Base-by-base conservation (phyloP, 1,140 invertebrate species). In the Mycetomoellerius zeteki region DNA sequence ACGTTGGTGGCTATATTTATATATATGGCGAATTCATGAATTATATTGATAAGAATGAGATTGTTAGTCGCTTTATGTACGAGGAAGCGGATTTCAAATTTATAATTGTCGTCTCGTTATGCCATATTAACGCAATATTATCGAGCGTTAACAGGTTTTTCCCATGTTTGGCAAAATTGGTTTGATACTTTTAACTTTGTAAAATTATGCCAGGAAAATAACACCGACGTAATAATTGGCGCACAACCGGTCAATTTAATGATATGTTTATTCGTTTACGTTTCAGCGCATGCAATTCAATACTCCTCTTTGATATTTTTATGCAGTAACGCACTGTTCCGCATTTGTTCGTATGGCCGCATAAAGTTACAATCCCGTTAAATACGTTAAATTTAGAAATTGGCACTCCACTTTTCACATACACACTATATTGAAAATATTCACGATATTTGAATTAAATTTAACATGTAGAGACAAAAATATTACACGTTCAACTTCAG, bases 331-430 rank as follows among this genome's bases (percentile, higher is more conserved):
- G 21, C 43, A n/a, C 27, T 30, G 60, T 50, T 78, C 43, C 60
- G 76, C 58, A 50, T 78, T 47, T 30, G 16, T 69, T 69, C 7
- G 30, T 50, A 65, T 60, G 27, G 14, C 8, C 27, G 27, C 12
- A 50, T 52, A 65, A 81, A 56, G 64, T 81, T 71, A 43, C 65
- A 71, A 56, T 54, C n/a, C 27, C 21, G 64, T 71, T 81, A 71
- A 71, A 81, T 81, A 58, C 12, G 21, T 71, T 81, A 81, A 81
- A 81, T 81, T 81, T 81, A 81, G 78, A 81, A 81, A 71, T 69
- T 21, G 50, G 7, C 50, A 54, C 8, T 37, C 16, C n/a, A 33
- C 3, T 67, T 14, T 52, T 3, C 60, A 50, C 2, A 21, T n/a
- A 30, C 8, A 27, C 19, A 50, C 27, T 50, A 14, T 10, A 33